These are phyloP conservation scores for Neoscelio sp. DNA, from an alignment of 2,888 invertebrate species.

Conservation along the genomic window DNA sequence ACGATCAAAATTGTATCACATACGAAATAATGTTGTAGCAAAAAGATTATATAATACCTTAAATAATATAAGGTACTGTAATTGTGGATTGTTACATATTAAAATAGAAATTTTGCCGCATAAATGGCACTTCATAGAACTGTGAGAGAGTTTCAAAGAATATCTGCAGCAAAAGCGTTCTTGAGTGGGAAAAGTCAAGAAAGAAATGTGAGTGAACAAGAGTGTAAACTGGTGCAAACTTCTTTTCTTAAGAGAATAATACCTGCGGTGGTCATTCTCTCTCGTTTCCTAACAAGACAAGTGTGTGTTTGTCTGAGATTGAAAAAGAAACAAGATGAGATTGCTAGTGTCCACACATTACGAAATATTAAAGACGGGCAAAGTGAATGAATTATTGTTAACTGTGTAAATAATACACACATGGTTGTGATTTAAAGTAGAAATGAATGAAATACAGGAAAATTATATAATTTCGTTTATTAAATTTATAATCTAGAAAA, in stretches of 20 bases:
- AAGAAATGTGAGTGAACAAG: conserved; percentile 42
- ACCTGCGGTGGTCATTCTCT: conserved; percentile 37
- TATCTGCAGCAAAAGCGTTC: conserved; percentile 30
- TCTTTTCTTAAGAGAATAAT: conserved; percentile 39
- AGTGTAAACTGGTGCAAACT: conserved; percentile 44
- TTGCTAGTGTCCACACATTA: not conserved
- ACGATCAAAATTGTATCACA: no score
- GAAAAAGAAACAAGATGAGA: not conserved
- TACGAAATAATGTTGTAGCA: no score
- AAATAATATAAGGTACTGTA: not conserved
- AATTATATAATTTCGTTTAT: no score
- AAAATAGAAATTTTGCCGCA: conserved; percentile 1
- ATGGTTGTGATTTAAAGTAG: no score
- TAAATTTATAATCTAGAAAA: no score
- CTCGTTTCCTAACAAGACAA: conserved; percentile 26
- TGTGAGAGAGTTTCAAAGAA: conserved; percentile 26
- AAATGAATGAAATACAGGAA: no score
- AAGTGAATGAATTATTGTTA: not conserved
- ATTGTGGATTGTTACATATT: conserved; percentile 13
- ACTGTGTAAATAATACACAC: no score
- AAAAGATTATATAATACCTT: no score
- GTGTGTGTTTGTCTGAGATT: conserved; percentile 19
- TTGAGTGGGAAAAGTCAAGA: conserved; percentile 14
- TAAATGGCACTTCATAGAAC: conserved; percentile 14
- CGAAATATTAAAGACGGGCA: not conserved